Evolutionary conservation across 2,113 vertebrate genomes (phyloP), one percentile per base, ranked within the genome.

Genomic region (Chiloscyllium plagiosum): DNA sequence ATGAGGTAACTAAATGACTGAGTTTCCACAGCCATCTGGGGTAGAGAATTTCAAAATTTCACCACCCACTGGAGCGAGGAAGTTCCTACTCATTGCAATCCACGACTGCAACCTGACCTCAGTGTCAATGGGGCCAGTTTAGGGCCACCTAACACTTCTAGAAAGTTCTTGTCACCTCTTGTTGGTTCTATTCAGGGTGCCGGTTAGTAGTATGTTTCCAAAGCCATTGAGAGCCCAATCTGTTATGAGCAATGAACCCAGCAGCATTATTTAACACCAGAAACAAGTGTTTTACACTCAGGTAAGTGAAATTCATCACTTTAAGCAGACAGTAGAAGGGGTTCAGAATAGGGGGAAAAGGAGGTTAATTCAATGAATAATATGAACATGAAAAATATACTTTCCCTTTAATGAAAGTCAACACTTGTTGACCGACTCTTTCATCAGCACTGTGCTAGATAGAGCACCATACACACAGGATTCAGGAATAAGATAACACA

Each of bases 321-420:
- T 87, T 92, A 66, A 42, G 29, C 56, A 33, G 24, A 65, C 29
- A 65, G 13, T 1, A n/a, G 29, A 92, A 90, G 17, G 13, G 5
- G 19, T 66, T 93, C 61, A 37, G 89, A 37, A 66, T 93, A 37
- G 12, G 26, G 17, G 37, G 15, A 1, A 19, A 7, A 52, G 0
- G 7, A 61, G 56, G 10, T 52, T 65, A 92, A 92, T 66, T n/a
- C 89, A 65, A 33, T 56, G 26, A 92, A 65, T 65, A 90, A 90
- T 1, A n/a, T 17, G 37, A 93, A 56, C 4, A 93, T 70, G 50
- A 95, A 95, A 95, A 95, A 94, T 94, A 42, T 89, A 42, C 42
- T 94, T 70, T 17, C 69, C 13, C 47, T 95, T 95, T 95, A 95
- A 76, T 95, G 68, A 95, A 72, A 72, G 26, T 50, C 42, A 20